Base-by-base conservation (phyloP, 2,113 vertebrate species). In the Procavia capensis region DNA sequence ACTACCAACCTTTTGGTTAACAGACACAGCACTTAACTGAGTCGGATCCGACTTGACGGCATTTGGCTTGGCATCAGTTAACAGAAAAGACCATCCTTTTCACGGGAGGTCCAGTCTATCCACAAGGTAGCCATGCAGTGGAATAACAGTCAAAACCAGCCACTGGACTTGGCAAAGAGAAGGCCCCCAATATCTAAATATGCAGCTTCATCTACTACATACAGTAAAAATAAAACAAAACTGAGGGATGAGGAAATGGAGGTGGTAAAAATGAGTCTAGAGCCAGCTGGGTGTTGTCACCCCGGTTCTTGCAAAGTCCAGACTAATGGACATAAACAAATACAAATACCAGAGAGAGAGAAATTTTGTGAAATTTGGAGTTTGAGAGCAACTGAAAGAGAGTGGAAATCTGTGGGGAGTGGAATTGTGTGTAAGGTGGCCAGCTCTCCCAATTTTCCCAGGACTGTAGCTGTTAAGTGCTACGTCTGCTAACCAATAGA, bases 301-400 rank as follows among this genome's bases (percentile, higher is more conserved):
- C 4, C 0, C 9, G 29, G n/a, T 20, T 25, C 34, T 47, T 10
- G 29, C 1, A 10, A 43, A 47, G 24, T 84, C n/a, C n/a, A 59
- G 34, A 47, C 57, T 66, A 80, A 47, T 5, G 61, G 11, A 29
- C 17, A 2, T 0, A 13, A 78, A 31, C 68, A 63, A 34, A 29
- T 5, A 45, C 11, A 13, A 3, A 0, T 10, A 0, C 11, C 41
- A 9, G 45, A 68, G 61, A 61, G 5, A 29, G 36, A 2, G 1
- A 0, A 29, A 10, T 22, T 25, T 13, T 36, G 41, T 29, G 47
- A 61, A 29, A 6, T 1, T 0, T 34, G 45, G 36, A 24, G 57
- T 31, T 9, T 11, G 3, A 6, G 27, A 74, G 63, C 63, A 22
- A 10, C 4, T n/a, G 57, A n/a, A 41, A 78, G 76, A 14, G 1